phyloP scores from a whole-genome alignment of 2,113 vertebrate species.

The Prunella himalayana region DNA sequence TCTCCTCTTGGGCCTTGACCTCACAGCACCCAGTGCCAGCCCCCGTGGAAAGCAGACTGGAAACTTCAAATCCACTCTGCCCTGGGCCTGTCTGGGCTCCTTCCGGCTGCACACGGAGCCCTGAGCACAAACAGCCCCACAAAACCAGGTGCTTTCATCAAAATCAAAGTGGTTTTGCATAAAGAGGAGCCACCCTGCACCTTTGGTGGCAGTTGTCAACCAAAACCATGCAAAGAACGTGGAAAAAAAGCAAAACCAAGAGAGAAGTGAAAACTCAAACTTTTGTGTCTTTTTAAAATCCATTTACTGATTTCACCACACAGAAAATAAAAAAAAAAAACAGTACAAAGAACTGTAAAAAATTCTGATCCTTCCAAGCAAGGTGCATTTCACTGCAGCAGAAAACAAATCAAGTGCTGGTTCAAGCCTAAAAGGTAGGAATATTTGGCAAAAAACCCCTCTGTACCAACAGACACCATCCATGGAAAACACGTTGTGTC shows the following conservation, averaged over 20 bases:
- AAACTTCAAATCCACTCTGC: not conserved
- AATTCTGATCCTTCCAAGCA: slow-evolving; percentile 19
- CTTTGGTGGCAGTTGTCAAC: accelerated
- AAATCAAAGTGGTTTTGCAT: not conserved
- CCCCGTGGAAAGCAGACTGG: not conserved
- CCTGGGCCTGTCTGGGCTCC: not conserved
- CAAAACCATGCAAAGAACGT: accelerated
- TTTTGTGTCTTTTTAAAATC: not conserved
- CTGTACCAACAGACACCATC: not conserved
- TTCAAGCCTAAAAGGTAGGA: not conserved
- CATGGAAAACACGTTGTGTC: accelerated
- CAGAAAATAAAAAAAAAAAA: not conserved
- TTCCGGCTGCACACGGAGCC: not conserved
- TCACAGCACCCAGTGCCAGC: not conserved
- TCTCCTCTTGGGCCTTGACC: not conserved
- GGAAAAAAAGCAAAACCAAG: too few species aligned
- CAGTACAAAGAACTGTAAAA: slow-evolving; percentile 22
- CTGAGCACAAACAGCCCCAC: not conserved
- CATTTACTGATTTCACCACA: slow-evolving; percentile 29
- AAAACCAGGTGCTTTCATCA: not conserved
- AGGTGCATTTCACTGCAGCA: not conserved
- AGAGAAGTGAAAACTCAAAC: not conserved
- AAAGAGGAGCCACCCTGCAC: not conserved
- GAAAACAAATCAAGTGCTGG: not conserved
- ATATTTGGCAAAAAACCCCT: not conserved